Base-by-base conservation (phyloP, 2,113 vertebrate species). In the zebrafish (Danio rerio) region DNA sequence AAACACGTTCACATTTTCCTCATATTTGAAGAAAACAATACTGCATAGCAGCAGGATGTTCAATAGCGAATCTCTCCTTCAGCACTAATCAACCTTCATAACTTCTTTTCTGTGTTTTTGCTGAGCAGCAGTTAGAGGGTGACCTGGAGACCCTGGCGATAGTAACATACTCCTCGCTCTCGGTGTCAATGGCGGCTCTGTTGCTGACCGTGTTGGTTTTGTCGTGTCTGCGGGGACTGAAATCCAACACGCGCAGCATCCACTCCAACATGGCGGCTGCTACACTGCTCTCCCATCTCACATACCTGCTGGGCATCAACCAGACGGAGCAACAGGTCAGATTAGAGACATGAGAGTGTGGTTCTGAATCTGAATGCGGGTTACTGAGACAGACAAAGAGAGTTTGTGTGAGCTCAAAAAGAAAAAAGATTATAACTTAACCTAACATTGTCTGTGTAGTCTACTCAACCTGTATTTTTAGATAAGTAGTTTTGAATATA, bases 161-260 rank as follows among this genome's bases (percentile, higher is more conserved):
- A 84, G 96, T 99, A 88, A 97, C 96, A 0, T 98, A 99, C 73
- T 94, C 97, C 74, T 94, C 92, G 6, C 87, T 98, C 88, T 95
- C 94, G 0, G 58, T 96, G 72, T 99, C 98, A 20, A 95, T 99
- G 92, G 90, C 95, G 73, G 93, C 94, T 1, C 92, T 99, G 84
- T 92, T 98, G 71, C 91, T 98, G 86, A 97, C 96, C 0, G 95
- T 96, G 7, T 91, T 94, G 42, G 87, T 98, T 87, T 94, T 99
- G 31, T 95, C 96, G 83, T 98, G 97, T 89, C 94, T 99, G 69
- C 94, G 96, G 84, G 96, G 97, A 81, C 95, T 99, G 80, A 99
- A 98, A 92, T 99, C 98, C 91, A 99, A 99, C 89, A 96, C 93
- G 21, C 94, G 96, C 75, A 96, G 96, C 88, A 99, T 99, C 92